Evolutionary conservation across 1,140 invertebrate species (phyloP).

Genomic region (Panulirus ornatus): DNA sequence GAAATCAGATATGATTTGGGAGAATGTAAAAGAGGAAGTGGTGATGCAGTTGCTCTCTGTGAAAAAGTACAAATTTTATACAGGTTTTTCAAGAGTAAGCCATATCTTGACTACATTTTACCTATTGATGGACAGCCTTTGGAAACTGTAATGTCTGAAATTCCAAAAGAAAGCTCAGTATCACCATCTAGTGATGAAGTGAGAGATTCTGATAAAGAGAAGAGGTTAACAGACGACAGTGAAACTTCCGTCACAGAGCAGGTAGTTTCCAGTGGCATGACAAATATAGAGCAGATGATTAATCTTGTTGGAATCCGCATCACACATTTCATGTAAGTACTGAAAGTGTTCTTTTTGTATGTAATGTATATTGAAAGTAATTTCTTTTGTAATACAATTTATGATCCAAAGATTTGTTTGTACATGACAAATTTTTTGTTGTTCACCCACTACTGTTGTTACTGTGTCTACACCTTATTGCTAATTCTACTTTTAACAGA

Average conservation of each 20-base stretch:
- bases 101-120: conserved; percentile 22
- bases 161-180: neutral
- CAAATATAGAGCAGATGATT: conserved; percentile 58
- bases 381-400: too few relatives aligned
- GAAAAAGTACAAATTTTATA: conserved; percentile 27
- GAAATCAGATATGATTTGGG: neutral
- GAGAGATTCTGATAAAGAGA: neutral
- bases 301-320: conserved; percentile 53
- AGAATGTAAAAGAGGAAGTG: neutral
- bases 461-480: too few relatives aligned
- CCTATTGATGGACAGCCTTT: conserved; percentile 14
- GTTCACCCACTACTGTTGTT: too few relatives aligned
- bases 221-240: neutral
- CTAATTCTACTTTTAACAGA: too few relatives aligned
- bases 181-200: neutral
- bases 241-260: neutral
- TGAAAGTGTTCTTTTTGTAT: too few relatives aligned
- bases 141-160: neutral
- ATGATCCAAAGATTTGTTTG: too few relatives aligned
- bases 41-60: neutral
- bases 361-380: too few relatives aligned
- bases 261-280: neutral
- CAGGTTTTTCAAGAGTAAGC: neutral
- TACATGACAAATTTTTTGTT: too few relatives aligned
- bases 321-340: conserved; percentile 61